These are phyloP conservation scores for Baryphthengus martii DNA, from an alignment of 2,113 vertebrate species.

Conservation along the genomic window DNA sequence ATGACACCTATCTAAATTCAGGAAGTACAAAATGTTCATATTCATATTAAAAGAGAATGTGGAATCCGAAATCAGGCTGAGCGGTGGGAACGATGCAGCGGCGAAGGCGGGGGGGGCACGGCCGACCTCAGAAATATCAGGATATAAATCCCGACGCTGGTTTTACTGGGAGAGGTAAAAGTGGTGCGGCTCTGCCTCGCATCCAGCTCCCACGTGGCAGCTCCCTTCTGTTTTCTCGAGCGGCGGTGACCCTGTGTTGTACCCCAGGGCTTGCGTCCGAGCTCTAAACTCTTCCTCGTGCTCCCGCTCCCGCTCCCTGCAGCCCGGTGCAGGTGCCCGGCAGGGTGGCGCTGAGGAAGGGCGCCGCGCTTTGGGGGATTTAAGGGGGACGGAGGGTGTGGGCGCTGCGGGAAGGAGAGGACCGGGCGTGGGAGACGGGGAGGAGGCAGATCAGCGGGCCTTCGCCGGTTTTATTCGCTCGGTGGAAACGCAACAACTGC, in stretches of 20 bases:
- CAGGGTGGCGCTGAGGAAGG: background rate
- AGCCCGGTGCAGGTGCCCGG: fast-evolving
- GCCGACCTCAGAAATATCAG: fast-evolving
- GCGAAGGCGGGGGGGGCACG: background rate
- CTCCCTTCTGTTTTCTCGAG: fast-evolving
- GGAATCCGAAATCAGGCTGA: background rate
- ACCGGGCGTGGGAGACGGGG: background rate
- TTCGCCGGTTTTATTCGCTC: fast-evolving
- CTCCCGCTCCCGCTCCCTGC: background rate
- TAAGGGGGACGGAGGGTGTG: background rate
- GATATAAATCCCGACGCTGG: fast-evolving
- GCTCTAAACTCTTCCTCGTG: background rate
- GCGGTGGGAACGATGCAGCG: fast-evolving
- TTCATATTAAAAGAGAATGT: background rate
- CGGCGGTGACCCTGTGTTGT: too few relatives aligned
- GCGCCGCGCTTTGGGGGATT: fast-evolving
- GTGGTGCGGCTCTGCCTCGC: fast-evolving
- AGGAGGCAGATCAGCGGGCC: background rate
- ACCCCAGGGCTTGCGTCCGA: fast-evolving
- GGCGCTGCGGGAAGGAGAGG: fast-evolving
- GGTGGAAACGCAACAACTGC: background rate
- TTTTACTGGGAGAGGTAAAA: too few relatives aligned
- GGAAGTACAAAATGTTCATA: background rate
- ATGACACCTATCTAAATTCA: constrained; percentile 5
- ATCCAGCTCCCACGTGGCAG: fast-evolving